Percentiles rank a stretch among this genome's conserved stretches.
phyloP scores from a whole-genome alignment of 30 jellyfish, hydroid and myxozoan species.

The Hydractinia symbiolongicarpus region DNA sequence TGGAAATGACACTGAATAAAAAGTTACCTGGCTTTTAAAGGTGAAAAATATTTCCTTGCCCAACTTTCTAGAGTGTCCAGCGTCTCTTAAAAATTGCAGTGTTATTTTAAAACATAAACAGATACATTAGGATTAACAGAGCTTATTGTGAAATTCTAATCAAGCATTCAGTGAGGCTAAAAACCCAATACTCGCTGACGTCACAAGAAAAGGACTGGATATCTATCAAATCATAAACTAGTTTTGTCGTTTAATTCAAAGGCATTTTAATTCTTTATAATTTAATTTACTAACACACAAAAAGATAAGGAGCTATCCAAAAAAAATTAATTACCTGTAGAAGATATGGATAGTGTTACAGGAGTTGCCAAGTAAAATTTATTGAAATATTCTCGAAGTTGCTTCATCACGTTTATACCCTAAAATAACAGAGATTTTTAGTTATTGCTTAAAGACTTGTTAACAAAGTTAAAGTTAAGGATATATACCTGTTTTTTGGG shows the following conservation, averaged over 20 bases:
- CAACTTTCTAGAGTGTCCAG: conserved; percentile 11
- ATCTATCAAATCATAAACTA: too few relatives aligned
- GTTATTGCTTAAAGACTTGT: background rate
- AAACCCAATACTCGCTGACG: too few relatives aligned
- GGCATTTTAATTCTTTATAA: background rate
- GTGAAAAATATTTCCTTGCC: conserved; percentile 23
- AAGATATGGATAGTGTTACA: conserved; percentile 27
- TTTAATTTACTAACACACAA: too few relatives aligned
- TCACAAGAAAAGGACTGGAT: too few relatives aligned
- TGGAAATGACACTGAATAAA: too few relatives aligned
- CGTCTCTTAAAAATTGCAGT: conserved; percentile 15
- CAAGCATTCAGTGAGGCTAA: too few relatives aligned
- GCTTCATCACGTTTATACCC: conserved; percentile 23
- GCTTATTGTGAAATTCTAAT: too few relatives aligned
- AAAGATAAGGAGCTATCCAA: too few relatives aligned
- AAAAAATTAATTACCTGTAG: conserved; percentile 29
- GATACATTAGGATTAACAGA: too few relatives aligned
- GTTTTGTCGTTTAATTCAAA: too few relatives aligned
- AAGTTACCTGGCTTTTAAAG: conserved; percentile 16
- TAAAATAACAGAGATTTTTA: conserved; percentile 6
- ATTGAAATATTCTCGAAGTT: conserved; percentile 2
- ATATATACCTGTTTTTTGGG: conserved; percentile 21
- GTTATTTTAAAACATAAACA: too few relatives aligned
- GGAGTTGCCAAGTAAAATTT: conserved; percentile 6
- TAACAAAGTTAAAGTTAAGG: background rate